A percentile compares a stretch with the other conserved stretches of the same genome.
Conservation (phyloP, 2,797 vertebrate species). For the Sebastes steindachneri region DNA sequence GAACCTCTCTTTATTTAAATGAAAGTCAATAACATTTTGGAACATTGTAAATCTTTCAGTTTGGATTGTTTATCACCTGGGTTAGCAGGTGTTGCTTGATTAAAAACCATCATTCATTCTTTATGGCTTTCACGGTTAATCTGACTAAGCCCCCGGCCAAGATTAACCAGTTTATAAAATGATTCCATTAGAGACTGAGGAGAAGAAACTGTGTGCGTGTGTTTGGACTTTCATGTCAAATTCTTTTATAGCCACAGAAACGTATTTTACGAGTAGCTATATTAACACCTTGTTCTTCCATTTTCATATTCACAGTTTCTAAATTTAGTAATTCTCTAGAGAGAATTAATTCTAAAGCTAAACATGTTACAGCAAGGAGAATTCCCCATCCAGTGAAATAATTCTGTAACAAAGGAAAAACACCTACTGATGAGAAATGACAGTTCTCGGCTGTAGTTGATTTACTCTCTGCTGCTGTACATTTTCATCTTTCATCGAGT, state of each 20-base stretch:
- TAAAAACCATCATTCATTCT: conserved; percentile 41
- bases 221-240: neutral
- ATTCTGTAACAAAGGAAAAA: neutral
- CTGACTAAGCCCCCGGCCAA: conserved; percentile 39
- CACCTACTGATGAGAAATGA: neutral
- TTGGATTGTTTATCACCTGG: neutral
- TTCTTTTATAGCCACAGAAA: neutral
- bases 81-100: conserved; percentile 36
- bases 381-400: neutral
- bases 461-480: neutral
- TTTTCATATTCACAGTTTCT: neutral
- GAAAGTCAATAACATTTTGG: neutral
- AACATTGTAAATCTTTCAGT: neutral
- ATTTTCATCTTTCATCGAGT: conserved; percentile 28
- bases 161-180: conserved; percentile 54
- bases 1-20: neutral
- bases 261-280: neutral
- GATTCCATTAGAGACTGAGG: conserved; percentile 51
- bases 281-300: neutral
- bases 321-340: neutral
- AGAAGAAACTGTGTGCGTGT: conserved; percentile 5
- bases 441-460: neutral
- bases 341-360: neutral
- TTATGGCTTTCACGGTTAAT: conserved; percentile 54
- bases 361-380: neutral